phyloP scores from a whole-genome alignment of 53 echinoderm and acorn worm genomes.

The Mesocentrotus franciscanus region DNA sequence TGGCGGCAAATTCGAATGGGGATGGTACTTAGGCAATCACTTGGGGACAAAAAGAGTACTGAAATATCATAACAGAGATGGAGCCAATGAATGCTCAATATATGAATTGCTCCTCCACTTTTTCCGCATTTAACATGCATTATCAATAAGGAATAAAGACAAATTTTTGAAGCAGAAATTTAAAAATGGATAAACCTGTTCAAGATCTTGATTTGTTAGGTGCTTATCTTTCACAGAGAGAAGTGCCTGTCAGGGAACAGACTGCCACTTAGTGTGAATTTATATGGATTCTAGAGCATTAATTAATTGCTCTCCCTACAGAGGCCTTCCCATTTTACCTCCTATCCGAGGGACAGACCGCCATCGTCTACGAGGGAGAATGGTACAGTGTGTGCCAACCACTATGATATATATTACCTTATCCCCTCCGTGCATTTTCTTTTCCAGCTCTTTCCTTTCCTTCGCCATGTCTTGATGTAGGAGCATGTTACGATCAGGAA shows the following conservation, averaged over 20 bases:
- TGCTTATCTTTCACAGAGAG: background rate
- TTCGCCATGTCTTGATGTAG: constrained; percentile 97
- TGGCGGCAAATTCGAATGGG: background rate
- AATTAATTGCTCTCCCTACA: background rate
- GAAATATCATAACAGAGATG: background rate
- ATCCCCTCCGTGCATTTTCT: constrained; percentile 97
- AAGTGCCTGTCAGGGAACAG: background rate
- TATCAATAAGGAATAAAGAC: background rate
- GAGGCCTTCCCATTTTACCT: background rate
- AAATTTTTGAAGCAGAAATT: background rate
- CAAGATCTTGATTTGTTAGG: background rate
- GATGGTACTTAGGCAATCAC: background rate
- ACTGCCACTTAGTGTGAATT: background rate
- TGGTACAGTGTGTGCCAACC: constrained; percentile 21
- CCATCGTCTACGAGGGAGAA: background rate
- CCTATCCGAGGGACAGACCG: background rate
- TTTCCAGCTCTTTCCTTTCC: constrained; percentile 87
- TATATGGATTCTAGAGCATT: background rate
- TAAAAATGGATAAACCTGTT: background rate
- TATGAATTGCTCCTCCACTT: background rate
- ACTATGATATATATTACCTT: constrained; percentile 70
- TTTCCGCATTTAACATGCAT: background rate
- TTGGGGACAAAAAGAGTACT: background rate
- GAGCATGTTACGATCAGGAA: constrained; percentile 91
- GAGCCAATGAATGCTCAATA: background rate